Evolutionary conservation across 2,797 vertebrate genomes (phyloP).

Genomic region (Ctenopoma kingsleyae): DNA sequence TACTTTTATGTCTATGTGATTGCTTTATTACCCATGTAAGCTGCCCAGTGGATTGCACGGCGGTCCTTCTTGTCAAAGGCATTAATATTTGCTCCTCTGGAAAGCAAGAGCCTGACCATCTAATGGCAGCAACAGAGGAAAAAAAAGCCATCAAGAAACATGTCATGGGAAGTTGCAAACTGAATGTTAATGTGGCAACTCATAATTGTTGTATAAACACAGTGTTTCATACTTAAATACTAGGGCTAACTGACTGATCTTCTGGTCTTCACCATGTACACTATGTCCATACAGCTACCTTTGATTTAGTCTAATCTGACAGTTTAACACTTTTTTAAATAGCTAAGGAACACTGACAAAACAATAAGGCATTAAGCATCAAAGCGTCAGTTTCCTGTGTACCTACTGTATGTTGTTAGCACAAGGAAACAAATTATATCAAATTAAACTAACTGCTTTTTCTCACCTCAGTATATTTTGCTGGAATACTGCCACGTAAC

Average conservation of each 20-base stretch:
- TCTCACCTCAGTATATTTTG: neutral
- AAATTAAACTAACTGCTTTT: neutral
- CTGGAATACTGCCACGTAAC: neutral
- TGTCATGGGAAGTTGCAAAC: neutral
- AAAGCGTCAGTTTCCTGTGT: neutral
- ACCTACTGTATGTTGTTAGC: neutral
- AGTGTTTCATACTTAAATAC: neutral
- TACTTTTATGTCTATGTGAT: neutral
- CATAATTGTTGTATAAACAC: neutral
- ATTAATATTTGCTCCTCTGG: constrained; percentile 98
- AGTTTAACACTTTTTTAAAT: neutral
- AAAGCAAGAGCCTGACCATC: constrained; percentile 97
- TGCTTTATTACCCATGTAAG: constrained; percentile 93
- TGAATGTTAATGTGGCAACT: constrained; percentile 1
- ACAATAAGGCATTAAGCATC: neutral
- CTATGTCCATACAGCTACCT: neutral
- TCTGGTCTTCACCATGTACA: neutral
- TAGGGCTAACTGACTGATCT: neutral
- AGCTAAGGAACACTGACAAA: neutral
- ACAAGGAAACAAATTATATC: neutral
- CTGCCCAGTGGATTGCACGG: constrained; percentile 98
- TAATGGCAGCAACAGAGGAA: constrained; percentile 63
- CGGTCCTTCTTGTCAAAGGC: constrained; percentile 99
- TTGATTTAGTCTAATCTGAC: constrained; percentile 1
- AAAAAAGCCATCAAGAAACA: constrained; percentile 11